Percentiles rank a stretch among this genome's conserved stretches.
phyloP scores from a whole-genome alignment of 2,888 invertebrate species.

The Xiphydria camelus region DNA sequence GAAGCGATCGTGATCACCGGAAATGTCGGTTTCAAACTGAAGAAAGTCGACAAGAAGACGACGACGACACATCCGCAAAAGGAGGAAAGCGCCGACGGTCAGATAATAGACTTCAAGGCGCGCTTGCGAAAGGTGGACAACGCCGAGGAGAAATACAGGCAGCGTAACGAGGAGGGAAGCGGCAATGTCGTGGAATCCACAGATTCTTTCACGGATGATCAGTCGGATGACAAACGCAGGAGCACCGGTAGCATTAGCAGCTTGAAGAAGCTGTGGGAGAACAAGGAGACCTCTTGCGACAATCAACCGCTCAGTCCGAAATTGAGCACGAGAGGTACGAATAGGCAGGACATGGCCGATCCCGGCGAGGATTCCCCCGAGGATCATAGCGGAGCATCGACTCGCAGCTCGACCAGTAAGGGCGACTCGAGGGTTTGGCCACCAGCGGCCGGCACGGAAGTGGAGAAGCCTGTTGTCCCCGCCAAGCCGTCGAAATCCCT shows the following conservation, averaged over 20 bases:
- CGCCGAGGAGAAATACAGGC: conserved; percentile 44
- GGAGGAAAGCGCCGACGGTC: conserved; percentile 61
- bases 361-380: conserved; percentile 55
- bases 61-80: conserved; percentile 61
- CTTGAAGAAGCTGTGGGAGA: conserved; percentile 91
- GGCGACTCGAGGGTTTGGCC: conserved; percentile 62
- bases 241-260: conserved; percentile 93
- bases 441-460: conserved; percentile 62
- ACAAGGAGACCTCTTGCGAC: conserved; percentile 65
- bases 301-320: conserved; percentile 70
- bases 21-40: conserved; percentile 61
- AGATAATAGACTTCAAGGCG: conserved; percentile 83
- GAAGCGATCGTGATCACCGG: conserved; percentile 34
- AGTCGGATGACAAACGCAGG: conserved; percentile 82
- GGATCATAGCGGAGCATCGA: conserved; percentile 55
- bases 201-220: conserved; percentile 57
- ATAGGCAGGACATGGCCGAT: conserved; percentile 38
- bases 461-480: conserved; percentile 64
- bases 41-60: conserved; percentile 73
- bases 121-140: conserved; percentile 80
- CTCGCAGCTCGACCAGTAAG: conserved; percentile 56
- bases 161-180: conserved; percentile 46
- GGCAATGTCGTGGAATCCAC: conserved; percentile 29
- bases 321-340: conserved; percentile 45
- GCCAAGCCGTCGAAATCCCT: conserved; percentile 57